Evolutionary conservation across 2,113 vertebrate species (phyloP).

Genomic region (Psilopogon haemacephalus): DNA sequence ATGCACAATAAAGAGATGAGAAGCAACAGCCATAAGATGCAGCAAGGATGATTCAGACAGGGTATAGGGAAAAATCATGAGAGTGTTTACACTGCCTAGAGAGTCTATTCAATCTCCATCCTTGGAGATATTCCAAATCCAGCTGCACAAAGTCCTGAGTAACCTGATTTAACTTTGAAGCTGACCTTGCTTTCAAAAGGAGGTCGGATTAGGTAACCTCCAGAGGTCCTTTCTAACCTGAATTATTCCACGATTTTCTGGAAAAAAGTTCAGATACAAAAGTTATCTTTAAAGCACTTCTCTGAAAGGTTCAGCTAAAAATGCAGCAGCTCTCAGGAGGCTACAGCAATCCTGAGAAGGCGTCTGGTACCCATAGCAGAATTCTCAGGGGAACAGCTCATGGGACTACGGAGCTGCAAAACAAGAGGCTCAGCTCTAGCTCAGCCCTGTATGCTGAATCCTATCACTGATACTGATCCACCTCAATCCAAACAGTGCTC

Average conservation of each 20-base stretch:
- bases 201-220: background rate
- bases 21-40: background rate
- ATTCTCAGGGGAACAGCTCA: background rate
- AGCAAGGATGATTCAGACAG: background rate
- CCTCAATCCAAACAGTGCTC: conserved; percentile 54
- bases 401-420: background rate
- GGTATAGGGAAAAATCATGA: background rate
- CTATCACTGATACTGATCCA: conserved; percentile 45
- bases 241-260: background rate
- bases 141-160: background rate
- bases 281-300: background rate
- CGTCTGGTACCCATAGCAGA: background rate
- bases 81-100: background rate
- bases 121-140: background rate
- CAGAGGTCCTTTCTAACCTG: background rate
- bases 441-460: conserved; percentile 5
- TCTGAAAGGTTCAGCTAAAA: background rate
- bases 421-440: conserved; percentile 1
- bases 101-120: background rate
- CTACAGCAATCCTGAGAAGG: background rate
- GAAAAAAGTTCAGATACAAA: background rate
- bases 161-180: background rate
- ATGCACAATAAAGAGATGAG: background rate
- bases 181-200: background rate
- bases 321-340: background rate